Conservation (phyloP, 2,113 vertebrate species). For the Phasianus colchicus region DNA sequence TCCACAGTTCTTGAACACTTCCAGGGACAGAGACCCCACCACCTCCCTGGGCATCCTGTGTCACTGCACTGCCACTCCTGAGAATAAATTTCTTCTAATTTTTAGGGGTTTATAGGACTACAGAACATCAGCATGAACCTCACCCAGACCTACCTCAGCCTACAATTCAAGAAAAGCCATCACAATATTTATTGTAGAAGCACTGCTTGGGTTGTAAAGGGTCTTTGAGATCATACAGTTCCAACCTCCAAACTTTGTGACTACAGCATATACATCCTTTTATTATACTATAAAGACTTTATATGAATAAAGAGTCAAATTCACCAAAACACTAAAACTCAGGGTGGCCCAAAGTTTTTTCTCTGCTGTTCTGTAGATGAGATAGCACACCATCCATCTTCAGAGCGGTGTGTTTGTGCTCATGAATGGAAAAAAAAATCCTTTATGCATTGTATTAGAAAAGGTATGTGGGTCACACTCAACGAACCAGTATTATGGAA, state of each 20-base stretch:
- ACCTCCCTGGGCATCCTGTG: no score
- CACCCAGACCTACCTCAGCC: not conserved
- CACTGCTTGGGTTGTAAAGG: not conserved
- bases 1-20: no score
- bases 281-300: not conserved
- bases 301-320: not conserved
- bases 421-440: not conserved
- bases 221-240: not conserved
- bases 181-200: not conserved
- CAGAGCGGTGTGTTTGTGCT: not conserved
- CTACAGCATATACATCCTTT: not conserved
- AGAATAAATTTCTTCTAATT: no score
- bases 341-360: not conserved
- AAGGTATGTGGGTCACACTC: not conserved
- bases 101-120: not conserved
- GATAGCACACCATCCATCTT: not conserved
- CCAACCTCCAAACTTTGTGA: not conserved
- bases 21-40: no score
- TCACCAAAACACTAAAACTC: not conserved
- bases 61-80: no score
- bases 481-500: constrained; percentile 16
- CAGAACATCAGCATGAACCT: not conserved
- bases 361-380: not conserved
- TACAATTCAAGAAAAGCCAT: not conserved
- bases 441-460: not conserved